A percentile compares a stretch with the other conserved stretches of the same genome.
phyloP scores from a whole-genome alignment of 2,113 vertebrate genomes.

The Leptodactylus fuscus region DNA sequence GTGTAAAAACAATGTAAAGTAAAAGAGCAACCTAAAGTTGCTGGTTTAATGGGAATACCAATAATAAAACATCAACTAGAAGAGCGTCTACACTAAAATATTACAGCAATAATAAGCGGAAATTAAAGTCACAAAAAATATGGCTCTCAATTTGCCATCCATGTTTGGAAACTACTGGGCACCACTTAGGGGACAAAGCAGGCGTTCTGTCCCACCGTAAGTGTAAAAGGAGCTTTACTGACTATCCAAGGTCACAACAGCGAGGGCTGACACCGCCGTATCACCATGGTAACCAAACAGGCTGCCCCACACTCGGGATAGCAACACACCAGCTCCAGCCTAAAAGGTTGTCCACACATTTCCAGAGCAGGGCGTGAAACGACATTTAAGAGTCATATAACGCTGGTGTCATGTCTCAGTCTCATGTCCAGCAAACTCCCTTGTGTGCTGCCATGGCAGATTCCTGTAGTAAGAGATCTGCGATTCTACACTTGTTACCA shows the following conservation, averaged over 20 bases:
- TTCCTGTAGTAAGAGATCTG: slow-evolving; percentile 37
- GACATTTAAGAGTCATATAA: slow-evolving; percentile 50
- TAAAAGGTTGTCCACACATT: slow-evolving; percentile 52
- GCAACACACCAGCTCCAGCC: slow-evolving; percentile 42
- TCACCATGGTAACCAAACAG: slow-evolving; percentile 73
- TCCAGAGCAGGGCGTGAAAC: slow-evolving; percentile 34
- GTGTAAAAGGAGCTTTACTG: slow-evolving; percentile 62
- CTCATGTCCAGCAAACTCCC: slow-evolving; percentile 44
- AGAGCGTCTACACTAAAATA: no score
- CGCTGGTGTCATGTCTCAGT: slow-evolving; percentile 46
- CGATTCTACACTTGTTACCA: slow-evolving; percentile 40
- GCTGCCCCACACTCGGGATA: slow-evolving; percentile 38
- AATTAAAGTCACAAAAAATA: no score
- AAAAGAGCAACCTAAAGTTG: no score
- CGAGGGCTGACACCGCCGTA: slow-evolving; percentile 67
- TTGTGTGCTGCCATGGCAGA: slow-evolving; percentile 48
- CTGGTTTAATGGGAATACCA: no score
- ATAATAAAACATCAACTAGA: no score
- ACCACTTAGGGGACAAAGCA: neutral
- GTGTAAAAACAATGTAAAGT: no score
- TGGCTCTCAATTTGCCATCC: neutral
- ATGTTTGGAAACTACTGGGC: neutral
- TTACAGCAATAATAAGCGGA: no score
- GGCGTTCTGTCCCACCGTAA: slow-evolving; percentile 4
- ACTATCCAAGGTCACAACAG: slow-evolving; percentile 64